Conservation (phyloP, 2,113 vertebrate species). For the Maccullochella peelii region DNA sequence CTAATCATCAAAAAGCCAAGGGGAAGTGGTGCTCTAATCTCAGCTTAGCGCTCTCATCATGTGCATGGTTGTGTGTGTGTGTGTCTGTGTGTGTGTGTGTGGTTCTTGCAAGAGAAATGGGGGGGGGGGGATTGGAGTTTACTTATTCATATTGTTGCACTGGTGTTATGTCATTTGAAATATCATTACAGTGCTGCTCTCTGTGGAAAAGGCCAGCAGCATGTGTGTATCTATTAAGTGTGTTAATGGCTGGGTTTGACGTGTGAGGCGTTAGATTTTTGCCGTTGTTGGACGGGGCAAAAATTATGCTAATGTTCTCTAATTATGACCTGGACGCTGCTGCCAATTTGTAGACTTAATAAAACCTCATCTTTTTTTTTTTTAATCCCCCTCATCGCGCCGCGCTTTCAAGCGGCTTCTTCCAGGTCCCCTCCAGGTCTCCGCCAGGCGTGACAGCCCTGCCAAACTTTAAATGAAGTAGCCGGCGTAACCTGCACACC, state of each 20-base stretch:
- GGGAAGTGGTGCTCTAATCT: slow-evolving; percentile 83
- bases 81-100: slow-evolving; percentile 28
- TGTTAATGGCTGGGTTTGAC: neutral
- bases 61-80: slow-evolving; percentile 22
- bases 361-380: slow-evolving; percentile 61
- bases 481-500: slow-evolving; percentile 82
- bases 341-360: slow-evolving; percentile 80
- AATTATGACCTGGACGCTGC: slow-evolving; percentile 77
- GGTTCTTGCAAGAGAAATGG: slow-evolving; percentile 1
- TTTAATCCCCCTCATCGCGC: slow-evolving; percentile 76
- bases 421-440: slow-evolving; percentile 62
- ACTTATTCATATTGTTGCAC: slow-evolving; percentile 19
- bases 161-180: slow-evolving; percentile 21
- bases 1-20: slow-evolving; percentile 83
- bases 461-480: slow-evolving; percentile 85
- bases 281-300: slow-evolving; percentile 62
- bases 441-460: slow-evolving; percentile 63
- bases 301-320: slow-evolving; percentile 80
- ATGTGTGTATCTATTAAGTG: neutral
- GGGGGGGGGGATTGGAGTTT: slow-evolving; percentile 22
- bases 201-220: neutral
- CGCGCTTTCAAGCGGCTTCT: slow-evolving; percentile 54
- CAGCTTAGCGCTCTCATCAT: slow-evolving; percentile 76
- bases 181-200: neutral
- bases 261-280: slow-evolving; percentile 12